Conservation (phyloP, 1,140 invertebrate species). For the Brachionus rotundiformis region DNA sequence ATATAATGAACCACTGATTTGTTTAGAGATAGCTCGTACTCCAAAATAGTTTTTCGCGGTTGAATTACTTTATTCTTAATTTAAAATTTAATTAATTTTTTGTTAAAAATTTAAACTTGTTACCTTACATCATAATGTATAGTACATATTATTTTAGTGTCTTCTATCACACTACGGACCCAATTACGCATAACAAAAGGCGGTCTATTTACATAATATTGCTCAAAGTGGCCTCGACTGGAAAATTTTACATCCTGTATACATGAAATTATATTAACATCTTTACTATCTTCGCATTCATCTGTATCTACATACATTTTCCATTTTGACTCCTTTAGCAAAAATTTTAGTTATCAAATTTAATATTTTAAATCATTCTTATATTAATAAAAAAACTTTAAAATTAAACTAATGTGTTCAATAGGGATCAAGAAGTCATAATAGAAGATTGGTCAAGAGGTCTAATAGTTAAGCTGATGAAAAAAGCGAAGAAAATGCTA, state of each 20-base stretch:
- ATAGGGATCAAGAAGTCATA: too few species aligned
- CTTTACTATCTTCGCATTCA: constrained; percentile 55
- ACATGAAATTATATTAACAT: constrained; percentile 53
- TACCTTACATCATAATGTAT: constrained; percentile 54
- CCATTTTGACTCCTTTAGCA: constrained; percentile 54
- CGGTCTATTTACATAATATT: constrained; percentile 52
- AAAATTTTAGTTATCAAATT: neutral
- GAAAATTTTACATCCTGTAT: constrained; percentile 55
- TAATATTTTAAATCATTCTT: neutral
- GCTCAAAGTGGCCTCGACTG: constrained; percentile 53
- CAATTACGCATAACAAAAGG: constrained; percentile 56
- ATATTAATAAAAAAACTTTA: too few species aligned
- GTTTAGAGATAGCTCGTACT: constrained; percentile 11
- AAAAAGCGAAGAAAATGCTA: too few species aligned
- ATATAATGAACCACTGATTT: constrained; percentile 39
- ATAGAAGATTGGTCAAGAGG: too few species aligned
- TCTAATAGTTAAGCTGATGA: too few species aligned
- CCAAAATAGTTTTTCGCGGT: constrained; percentile 23
- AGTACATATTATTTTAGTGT: constrained; percentile 54
- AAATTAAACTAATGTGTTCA: too few species aligned
- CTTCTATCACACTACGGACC: constrained; percentile 53
- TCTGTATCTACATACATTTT: constrained; percentile 56
- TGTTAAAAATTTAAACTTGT: neutral
- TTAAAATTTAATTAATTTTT: neutral
- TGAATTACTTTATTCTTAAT: constrained; percentile 37